Percentiles rank a stretch among this genome's conserved stretches.
These are phyloP conservation scores for Prionace glauca DNA, from an alignment of 2,797 vertebrate genomes.

Conservation along the genomic window DNA sequence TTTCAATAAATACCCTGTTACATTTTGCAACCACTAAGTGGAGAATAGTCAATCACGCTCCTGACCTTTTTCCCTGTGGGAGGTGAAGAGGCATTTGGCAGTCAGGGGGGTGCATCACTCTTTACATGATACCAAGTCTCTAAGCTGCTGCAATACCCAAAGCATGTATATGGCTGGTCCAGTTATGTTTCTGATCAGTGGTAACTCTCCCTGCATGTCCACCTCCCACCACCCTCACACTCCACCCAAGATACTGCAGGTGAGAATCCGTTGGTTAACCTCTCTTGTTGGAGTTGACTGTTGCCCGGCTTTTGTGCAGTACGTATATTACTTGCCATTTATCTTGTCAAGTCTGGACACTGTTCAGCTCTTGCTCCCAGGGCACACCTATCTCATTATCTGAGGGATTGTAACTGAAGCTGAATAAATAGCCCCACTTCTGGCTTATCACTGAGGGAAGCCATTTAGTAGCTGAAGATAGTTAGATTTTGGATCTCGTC, in stretches of 20 bases:
- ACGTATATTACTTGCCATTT: background rate
- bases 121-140: background rate
- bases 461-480: background rate
- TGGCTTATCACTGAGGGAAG: background rate
- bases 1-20: background rate
- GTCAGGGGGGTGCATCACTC: background rate
- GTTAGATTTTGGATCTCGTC: background rate
- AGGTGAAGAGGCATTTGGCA: background rate
- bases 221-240: background rate
- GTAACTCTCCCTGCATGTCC: background rate
- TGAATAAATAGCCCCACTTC: background rate
- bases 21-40: background rate
- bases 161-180: no score
- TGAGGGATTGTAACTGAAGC: background rate
- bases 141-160: background rate
- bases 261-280: background rate
- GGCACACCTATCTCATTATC: background rate
- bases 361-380: no score
- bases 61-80: no score
- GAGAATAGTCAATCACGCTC: background rate
- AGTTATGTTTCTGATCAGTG: background rate
- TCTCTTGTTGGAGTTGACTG: background rate
- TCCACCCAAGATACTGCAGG: background rate
- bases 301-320: background rate
- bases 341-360: background rate